Evolutionary conservation across 2,888 invertebrate species (phyloP).

Genomic region (Anoplius nigerrimus): DNA sequence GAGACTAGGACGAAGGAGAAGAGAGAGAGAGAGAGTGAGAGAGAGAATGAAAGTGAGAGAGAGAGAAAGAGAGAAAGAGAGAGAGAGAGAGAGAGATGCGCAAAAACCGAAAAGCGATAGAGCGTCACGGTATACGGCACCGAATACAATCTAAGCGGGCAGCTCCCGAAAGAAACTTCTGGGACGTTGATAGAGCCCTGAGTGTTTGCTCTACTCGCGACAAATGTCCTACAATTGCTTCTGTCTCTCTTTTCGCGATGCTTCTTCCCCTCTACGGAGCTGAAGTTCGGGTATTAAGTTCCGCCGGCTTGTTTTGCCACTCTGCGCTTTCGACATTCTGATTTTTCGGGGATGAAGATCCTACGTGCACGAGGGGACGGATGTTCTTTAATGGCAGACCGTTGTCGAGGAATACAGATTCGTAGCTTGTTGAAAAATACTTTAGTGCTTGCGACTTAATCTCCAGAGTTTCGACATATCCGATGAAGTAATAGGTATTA

Average conservation of each 20-base stretch:
- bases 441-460: no score
- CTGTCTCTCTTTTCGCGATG: constrained; percentile 2
- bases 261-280: not conserved
- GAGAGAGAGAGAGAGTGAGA: not conserved
- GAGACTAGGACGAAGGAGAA: constrained; percentile 15
- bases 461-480: no score
- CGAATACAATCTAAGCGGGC: constrained; percentile 47
- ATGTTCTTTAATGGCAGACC: no score
- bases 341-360: no score
- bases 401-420: no score
- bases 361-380: no score
- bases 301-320: no score
- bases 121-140: constrained; percentile 55
- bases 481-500: no score
- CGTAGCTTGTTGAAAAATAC: no score
- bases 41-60: not conserved
- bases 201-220: constrained; percentile 62
- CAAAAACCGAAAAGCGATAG: constrained; percentile 71
- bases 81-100: constrained; percentile 29
- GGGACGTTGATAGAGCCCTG: constrained; percentile 70
- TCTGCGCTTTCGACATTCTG: no score
- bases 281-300: no score
- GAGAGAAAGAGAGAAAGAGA: no score
- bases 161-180: constrained; percentile 67
- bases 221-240: constrained; percentile 67